A percentile compares a stretch with the other conserved stretches of the same genome.
Conservation (phyloP, 2,797 vertebrate species). For the Epinephelus awoara region DNA sequence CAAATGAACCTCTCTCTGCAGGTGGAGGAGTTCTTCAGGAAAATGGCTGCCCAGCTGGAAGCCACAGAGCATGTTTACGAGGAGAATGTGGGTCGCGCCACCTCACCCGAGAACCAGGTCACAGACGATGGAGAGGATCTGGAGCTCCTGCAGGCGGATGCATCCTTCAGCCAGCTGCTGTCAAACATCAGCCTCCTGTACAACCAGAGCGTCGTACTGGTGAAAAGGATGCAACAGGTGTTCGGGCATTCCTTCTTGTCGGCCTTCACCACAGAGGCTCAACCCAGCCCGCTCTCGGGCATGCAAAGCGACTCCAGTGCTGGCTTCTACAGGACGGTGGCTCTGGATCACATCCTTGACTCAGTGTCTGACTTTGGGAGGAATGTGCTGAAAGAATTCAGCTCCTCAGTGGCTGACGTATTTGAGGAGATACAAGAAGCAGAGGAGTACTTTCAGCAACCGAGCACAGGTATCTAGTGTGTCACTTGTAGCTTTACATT, state of each 20-base stretch:
- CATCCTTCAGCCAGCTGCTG: conserved; percentile 81
- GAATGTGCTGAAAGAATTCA: conserved; percentile 83
- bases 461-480: conserved; percentile 74
- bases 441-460: conserved; percentile 66
- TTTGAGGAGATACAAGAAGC: conserved; percentile 76
- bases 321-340: conserved; percentile 66
- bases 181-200: conserved; percentile 80
- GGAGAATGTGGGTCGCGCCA: conserved; percentile 41
- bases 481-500: neutral
- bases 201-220: conserved; percentile 81
- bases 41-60: conserved; percentile 82
- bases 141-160: conserved; percentile 82
- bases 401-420: conserved; percentile 74
- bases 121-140: conserved; percentile 58
- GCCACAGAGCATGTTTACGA: conserved; percentile 55
- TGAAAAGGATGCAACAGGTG: conserved; percentile 83
- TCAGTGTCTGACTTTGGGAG: conserved; percentile 84
- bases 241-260: conserved; percentile 85
- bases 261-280: conserved; percentile 80
- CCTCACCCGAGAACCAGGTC: conserved; percentile 23
- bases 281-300: conserved; percentile 60
- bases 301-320: conserved; percentile 47
- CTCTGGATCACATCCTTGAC: conserved; percentile 79
- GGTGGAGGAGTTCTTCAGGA: conserved; percentile 87
- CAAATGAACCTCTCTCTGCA: conserved; percentile 50